Conservation (phyloP, 37 sponge, comb jelly and placozoan genomes). For the Bolinopsis microptera region DNA sequence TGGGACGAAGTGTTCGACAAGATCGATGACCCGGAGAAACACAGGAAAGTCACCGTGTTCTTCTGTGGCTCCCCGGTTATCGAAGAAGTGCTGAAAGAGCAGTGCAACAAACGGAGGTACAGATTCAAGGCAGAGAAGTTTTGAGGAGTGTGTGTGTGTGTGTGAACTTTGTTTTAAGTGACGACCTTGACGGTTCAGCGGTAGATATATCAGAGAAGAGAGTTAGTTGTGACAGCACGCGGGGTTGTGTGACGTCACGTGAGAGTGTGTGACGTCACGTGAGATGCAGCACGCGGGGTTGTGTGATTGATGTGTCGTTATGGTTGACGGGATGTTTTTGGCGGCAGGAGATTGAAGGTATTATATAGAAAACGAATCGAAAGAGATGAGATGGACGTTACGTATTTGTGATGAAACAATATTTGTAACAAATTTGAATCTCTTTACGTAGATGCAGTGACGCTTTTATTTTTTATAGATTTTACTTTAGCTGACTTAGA, state of each 20-base stretch:
- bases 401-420: background rate
- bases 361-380: too few relatives aligned
- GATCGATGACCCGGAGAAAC: conserved; percentile 38
- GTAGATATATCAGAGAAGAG: background rate
- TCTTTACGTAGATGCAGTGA: background rate
- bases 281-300: too few relatives aligned
- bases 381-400: background rate
- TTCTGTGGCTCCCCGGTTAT: conserved; percentile 61
- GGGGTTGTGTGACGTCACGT: too few relatives aligned
- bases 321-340: too few relatives aligned
- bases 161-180: background rate
- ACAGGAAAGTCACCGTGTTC: conserved; percentile 39
- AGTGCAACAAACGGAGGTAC: conserved; percentile 9
- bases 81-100: conserved; percentile 51
- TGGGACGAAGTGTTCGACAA: conserved; percentile 51
- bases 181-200: background rate
- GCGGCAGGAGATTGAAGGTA: too few relatives aligned
- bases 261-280: too few relatives aligned
- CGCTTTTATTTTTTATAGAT: background rate
- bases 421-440: background rate
- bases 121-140: conserved; percentile 64
- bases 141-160: background rate
- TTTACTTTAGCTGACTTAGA: background rate
- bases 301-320: too few relatives aligned
- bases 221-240: background rate